Percentiles rank a stretch among this genome's conserved stretches.
These are phyloP conservation scores for Rhegmatorhina hoffmannsi DNA, from an alignment of 2,113 vertebrate genomes.

Conservation along the genomic window DNA sequence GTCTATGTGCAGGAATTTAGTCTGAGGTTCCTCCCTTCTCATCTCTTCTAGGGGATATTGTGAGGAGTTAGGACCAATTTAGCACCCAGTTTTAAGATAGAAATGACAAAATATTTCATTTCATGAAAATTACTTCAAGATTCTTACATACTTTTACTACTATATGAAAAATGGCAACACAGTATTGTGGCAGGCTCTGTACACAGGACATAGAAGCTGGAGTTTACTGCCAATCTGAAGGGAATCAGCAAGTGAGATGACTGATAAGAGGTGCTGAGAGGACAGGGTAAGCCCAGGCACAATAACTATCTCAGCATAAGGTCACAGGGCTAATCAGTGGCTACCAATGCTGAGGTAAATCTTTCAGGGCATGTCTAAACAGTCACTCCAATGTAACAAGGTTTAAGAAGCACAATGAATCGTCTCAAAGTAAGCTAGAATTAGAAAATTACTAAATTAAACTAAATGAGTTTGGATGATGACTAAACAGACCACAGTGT, in stretches of 20 bases:
- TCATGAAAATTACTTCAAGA: background rate
- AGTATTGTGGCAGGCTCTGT: background rate
- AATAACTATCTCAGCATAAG: background rate
- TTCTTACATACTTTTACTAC: background rate
- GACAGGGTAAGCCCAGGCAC: background rate
- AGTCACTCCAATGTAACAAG: background rate
- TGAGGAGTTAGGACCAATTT: background rate
- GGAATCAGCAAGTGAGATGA: background rate
- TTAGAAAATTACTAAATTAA: background rate
- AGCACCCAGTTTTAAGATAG: background rate
- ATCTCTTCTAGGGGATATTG: background rate
- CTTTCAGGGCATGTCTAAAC: background rate
- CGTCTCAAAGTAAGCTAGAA: background rate
- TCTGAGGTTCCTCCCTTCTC: background rate
- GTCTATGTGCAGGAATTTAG: background rate
- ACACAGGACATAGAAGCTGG: background rate
- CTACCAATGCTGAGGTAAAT: background rate
- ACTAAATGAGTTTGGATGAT: background rate
- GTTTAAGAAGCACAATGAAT: background rate
- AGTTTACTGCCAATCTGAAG: background rate
- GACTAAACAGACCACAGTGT: background rate
- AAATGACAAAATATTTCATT: background rate
- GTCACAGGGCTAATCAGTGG: rapidly evolving
- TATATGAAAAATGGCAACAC: background rate
- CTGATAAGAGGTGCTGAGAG: background rate